These are phyloP conservation scores for Rhizomys pruinosus DNA, from an alignment of 2,113 vertebrate species.

Conservation along the genomic window DNA sequence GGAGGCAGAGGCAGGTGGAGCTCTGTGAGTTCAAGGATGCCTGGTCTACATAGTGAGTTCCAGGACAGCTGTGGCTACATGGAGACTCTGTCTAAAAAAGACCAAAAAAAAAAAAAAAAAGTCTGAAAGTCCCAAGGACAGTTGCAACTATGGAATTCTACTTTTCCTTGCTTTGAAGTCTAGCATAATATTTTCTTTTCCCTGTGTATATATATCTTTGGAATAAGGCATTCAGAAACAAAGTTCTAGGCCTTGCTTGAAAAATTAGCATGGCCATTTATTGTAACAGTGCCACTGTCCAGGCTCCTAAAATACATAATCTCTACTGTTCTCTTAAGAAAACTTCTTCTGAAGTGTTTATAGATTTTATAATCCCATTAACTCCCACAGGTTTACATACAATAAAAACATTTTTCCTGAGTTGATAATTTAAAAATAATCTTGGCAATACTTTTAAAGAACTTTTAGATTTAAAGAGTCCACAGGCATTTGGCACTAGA, in stretches of 20 bases:
- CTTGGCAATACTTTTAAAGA: conserved; percentile 42
- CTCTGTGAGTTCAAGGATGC: too few relatives aligned
- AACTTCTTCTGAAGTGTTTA: conserved; percentile 39
- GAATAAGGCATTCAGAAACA: not conserved
- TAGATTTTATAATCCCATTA: conserved; percentile 58
- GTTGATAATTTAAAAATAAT: conserved; percentile 28
- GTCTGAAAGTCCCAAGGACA: not conserved
- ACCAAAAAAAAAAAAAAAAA: too few relatives aligned
- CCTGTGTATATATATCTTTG: not conserved
- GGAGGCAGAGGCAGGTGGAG: too few relatives aligned
- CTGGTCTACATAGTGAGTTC: too few relatives aligned
- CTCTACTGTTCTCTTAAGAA: conserved; percentile 47
- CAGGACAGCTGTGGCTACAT: too few relatives aligned
- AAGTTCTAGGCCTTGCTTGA: conserved; percentile 5
- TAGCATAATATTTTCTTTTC: conserved; percentile 22
- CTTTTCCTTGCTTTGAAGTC: not conserved
- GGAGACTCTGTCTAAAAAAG: too few relatives aligned
- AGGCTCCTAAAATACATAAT: conserved; percentile 37
- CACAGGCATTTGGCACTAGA: not conserved
- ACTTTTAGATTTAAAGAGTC: not conserved
- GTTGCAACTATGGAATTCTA: not conserved
- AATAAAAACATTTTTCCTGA: conserved; percentile 21
- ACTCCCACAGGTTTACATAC: not conserved
- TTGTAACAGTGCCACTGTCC: conserved; percentile 9
- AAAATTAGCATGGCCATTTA: not conserved